Evolutionary conservation across 2,888 invertebrate species (phyloP).

Genomic region (Diplazon laetatorius): DNA sequence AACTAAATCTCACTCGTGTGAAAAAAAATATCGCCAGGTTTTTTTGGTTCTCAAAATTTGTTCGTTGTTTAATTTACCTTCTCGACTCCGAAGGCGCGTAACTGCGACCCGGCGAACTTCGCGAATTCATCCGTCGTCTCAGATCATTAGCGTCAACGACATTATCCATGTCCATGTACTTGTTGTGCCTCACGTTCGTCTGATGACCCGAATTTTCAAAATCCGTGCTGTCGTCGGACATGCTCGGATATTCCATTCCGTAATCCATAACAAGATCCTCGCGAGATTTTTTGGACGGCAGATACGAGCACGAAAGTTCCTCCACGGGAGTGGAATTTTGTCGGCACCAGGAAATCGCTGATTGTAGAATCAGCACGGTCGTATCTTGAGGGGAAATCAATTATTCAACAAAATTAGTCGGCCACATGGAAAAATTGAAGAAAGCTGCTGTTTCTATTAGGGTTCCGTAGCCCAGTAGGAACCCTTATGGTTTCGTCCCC

Average conservation of each 20-base stretch:
- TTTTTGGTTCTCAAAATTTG: too few species aligned
- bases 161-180: conserved; percentile 59
- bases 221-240: conserved; percentile 69
- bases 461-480: too few species aligned
- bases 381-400: conserved; percentile 65
- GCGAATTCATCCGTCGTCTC: conserved; percentile 58
- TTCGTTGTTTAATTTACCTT: too few species aligned
- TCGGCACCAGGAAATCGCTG: conserved; percentile 68
- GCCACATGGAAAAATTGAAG: not conserved
- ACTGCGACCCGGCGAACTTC: conserved; percentile 41
- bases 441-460: not conserved
- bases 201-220: conserved; percentile 59
- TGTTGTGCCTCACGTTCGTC: conserved; percentile 34
- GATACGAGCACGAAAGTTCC: conserved; percentile 78
- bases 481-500: too few species aligned
- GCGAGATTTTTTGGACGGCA: conserved; percentile 71
- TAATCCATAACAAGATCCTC: conserved; percentile 71
- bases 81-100: conserved; percentile 60
- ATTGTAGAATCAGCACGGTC: conserved; percentile 62
- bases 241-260: conserved; percentile 62
- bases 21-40: too few species aligned
- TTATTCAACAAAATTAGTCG: not conserved
- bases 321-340: conserved; percentile 69
- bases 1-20: too few species aligned
- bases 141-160: conserved; percentile 68